Evolutionary conservation across 64 coral and sea anemone genomes (phyloP), one percentile per base, ranked within the genome.

Genomic region (Anthopleura sola): DNA sequence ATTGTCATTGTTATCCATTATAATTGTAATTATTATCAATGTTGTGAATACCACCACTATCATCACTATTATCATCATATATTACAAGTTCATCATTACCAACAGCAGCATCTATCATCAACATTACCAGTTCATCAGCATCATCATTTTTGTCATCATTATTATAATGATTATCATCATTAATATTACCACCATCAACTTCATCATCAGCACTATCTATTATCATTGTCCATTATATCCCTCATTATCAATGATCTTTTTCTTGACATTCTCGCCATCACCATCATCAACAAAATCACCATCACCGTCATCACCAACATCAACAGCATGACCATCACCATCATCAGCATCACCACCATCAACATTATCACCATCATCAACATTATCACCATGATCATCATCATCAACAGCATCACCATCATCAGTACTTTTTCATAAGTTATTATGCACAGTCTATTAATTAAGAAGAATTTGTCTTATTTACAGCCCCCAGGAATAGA

Each of bases 401-500:
- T 62, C 21, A 28, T 26, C 58, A 62, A 26, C 58, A 62, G n/a
- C 4, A 26, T 3, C 24, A 62, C 24, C 58, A 62, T 60, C 57
- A 60, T 60, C 57, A 60, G 19, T 53, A 53, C 50, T 53, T 53
- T 53, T 14, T 53, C 50, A 53, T 17, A 14, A 12, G 13, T 17
- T 53, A 53, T 53, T 17, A 14, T 13, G 50, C 14, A 2, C 16
- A 53, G 11, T 53, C 13, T 12, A 53, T 15, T 13, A 14, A n/a
- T n/a, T n/a, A 53, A 53, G 11, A 53, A 53, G 50, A 53, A 53
- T 14, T 53, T 53, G 50, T 53, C 14, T 53, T 17, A 53, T 53
- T 62, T 62, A 5, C 33, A 85, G 74, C 75, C 57, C n/a, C 60
- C 44, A 83, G 68, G 32, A 87, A 64, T 49, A 86, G 36, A 49